A percentile compares a stretch with the other conserved stretches of the same genome.
phyloP scores from a whole-genome alignment of 2,113 vertebrate genomes.

The Lagenorhynchus albirostris region DNA sequence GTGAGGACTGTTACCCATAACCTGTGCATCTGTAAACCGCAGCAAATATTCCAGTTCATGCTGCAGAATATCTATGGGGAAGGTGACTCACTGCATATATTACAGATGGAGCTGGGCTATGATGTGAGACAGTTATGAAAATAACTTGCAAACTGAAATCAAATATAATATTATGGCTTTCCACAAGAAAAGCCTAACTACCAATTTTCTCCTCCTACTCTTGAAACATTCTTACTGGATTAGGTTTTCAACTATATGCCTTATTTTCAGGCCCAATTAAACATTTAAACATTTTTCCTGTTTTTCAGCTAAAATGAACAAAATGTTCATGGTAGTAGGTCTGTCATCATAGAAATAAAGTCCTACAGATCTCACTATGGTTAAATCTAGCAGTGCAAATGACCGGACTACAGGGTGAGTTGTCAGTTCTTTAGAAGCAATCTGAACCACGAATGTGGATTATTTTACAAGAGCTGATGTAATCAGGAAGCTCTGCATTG shows the following conservation, averaged over 20 bases:
- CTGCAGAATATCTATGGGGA: neutral
- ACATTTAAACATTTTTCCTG: constrained; percentile 39
- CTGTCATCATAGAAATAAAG: constrained; percentile 23
- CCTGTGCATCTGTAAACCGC: neutral
- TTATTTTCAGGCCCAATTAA: constrained; percentile 50
- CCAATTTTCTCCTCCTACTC: neutral
- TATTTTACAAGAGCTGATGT: neutral
- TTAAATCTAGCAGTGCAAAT: constrained; percentile 24
- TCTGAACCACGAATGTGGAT: neutral
- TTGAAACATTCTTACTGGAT: constrained; percentile 33
- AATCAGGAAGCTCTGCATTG: neutral
- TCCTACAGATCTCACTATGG: neutral
- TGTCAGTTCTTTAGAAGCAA: neutral
- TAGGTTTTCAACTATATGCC: constrained; percentile 6
- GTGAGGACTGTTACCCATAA: neutral
- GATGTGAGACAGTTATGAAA: constrained; percentile 7
- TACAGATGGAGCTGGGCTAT: neutral
- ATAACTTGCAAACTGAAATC: constrained; percentile 35
- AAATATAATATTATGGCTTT: constrained; percentile 38
- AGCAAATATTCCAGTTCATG: neutral
- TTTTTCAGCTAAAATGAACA: constrained; percentile 30
- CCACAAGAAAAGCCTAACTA: constrained; percentile 17
- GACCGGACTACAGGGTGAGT: neutral
- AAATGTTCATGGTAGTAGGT: constrained; percentile 20
- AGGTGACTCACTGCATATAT: neutral